These are phyloP conservation scores for Scelioninae gen. 2 DNA, from an alignment of 2,888 invertebrate species.

Conservation along the genomic window DNA sequence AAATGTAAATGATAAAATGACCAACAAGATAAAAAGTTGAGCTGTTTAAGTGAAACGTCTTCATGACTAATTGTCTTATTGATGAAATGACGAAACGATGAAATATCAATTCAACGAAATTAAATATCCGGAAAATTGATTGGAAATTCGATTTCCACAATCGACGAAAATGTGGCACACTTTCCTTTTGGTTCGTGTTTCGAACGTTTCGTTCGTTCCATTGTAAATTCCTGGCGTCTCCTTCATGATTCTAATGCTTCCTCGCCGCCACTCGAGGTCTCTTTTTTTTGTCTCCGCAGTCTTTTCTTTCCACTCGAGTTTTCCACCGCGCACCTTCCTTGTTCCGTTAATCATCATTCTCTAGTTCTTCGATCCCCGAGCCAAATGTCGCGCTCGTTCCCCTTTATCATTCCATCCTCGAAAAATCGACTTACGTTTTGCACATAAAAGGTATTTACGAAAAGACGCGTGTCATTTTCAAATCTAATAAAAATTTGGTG, in stretches of 20 bases:
- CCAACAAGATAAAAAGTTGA: no score
- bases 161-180: constrained; percentile 21
- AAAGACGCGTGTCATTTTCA: constrained; percentile 14
- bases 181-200: constrained; percentile 29
- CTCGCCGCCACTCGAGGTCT: constrained; percentile 26
- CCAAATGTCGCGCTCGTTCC: constrained; percentile 41
- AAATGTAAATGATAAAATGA: no score
- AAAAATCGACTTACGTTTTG: constrained; percentile 42
- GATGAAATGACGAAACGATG: no score
- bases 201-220: constrained; percentile 26
- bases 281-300: constrained; percentile 39
- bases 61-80: no score
- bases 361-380: constrained; percentile 43
- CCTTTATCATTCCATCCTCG: constrained; percentile 43
- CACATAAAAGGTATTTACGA: constrained; percentile 40
- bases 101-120: constrained; percentile 1
- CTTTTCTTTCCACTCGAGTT: constrained; percentile 51
- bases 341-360: constrained; percentile 53
- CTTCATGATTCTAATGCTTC: constrained; percentile 41
- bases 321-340: constrained; percentile 48
- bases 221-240: constrained; percentile 36
- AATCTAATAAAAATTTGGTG: constrained; percentile 64
- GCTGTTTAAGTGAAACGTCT: no score
- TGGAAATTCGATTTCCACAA: not conserved
- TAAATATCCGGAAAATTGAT: no score